These are phyloP conservation scores for Macrotus californicus DNA, from an alignment of 2,113 vertebrate genomes.

Conservation along the genomic window DNA sequence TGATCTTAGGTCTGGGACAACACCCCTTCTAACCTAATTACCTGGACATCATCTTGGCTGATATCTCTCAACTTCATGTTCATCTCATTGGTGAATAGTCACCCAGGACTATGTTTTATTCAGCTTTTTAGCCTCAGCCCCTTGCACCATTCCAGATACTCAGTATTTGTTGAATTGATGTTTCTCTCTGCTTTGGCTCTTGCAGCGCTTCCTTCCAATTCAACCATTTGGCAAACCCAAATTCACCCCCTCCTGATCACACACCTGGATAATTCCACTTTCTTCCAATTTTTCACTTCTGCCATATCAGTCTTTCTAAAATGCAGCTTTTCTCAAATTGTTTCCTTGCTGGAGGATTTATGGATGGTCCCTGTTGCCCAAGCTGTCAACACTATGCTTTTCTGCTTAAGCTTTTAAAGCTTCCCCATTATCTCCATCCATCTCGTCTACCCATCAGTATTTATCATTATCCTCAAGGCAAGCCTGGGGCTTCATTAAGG, in stretches of 20 bases:
- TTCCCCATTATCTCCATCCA: not conserved
- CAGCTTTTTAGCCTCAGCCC: not conserved
- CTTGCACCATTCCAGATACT: not conserved
- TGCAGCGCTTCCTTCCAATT: not conserved
- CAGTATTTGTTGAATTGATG: not conserved
- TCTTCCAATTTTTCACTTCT: not conserved
- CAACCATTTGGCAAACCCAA: not conserved
- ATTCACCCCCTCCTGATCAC: not conserved
- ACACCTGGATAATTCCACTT: not conserved
- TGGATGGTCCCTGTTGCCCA: not conserved
- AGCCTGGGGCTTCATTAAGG: not conserved
- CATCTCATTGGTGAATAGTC: not conserved
- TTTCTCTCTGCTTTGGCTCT: not conserved
- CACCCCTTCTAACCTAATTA: not conserved
- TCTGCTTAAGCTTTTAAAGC: not conserved
- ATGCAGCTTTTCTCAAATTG: not conserved
- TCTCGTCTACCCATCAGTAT: not conserved
- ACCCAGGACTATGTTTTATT: not conserved
- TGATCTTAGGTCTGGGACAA: not conserved
- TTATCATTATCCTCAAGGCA: not conserved
- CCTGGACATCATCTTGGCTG: not conserved
- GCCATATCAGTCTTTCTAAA: not conserved
- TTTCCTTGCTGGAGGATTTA: not conserved
- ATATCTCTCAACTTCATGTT: not conserved
- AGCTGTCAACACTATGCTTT: not conserved